Base-by-base conservation (phyloP, 2,888 invertebrate species). In the Lochmaea crataegi region DNA sequence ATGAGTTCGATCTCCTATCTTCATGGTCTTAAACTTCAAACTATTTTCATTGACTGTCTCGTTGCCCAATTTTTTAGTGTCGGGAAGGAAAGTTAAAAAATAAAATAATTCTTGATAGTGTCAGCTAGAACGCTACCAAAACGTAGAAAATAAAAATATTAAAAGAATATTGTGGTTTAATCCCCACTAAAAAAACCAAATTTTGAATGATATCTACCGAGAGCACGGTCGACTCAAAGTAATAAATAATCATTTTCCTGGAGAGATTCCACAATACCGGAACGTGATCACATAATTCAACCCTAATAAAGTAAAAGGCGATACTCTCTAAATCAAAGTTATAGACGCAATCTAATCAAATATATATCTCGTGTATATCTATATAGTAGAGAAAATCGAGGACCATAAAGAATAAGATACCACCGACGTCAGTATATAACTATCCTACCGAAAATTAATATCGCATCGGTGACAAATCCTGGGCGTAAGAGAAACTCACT, bases 401-500 rank as follows among this genome's bases (percentile, higher is more conserved):
- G 76, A 75, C 76, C 79, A 76, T 75, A 78, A 80, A 76, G 78
- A 74, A 71, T 72, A 74, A 76, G 76, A 75, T 78, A 75, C 72
- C 73, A 76, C 72, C 67, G 74, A 71, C 73, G 75, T 72, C 75
- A 74, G 76, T 70, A 76, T 70, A 78, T 79, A 78, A 80, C 79
- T 79, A 77, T 77, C 75, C 75, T 76, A 77, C 76, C 80, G 75
- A 78, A 81, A 82, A 82, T 83, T 83, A 83, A 81, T 83, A 81
- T 81, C 79, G 80, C 79, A 80, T 82, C 82, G 80, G 80, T 83
- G 84, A 84, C 83, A 83, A 83, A 83, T 83, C 80, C 77, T 79
- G 78, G 77, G 81, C 75, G 79, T 75, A 79, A 81, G 83, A 84
- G 82, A 83, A 82, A 83, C 82, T 83, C 83, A 82, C 75, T 83